Evolutionary conservation across 2,888 invertebrate genomes (phyloP).

Genomic region (Spatulosminthurus flaviceps): DNA sequence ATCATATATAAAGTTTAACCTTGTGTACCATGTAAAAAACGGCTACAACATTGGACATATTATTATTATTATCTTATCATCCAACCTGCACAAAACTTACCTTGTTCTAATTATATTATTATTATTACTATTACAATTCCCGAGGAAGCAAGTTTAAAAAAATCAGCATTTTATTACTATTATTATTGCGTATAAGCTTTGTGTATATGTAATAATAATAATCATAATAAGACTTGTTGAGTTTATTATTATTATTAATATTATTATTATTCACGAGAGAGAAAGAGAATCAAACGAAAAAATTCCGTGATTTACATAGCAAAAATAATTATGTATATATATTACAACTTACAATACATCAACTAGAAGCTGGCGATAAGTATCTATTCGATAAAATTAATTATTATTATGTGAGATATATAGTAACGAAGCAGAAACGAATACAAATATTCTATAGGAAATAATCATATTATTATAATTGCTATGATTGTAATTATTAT

Average conservation of each 20-base stretch:
- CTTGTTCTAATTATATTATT: neutral
- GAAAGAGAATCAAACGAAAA: conserved; percentile 18
- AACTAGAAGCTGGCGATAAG: conserved; percentile 13
- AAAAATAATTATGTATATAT: conserved; percentile 7
- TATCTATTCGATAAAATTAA: conserved; percentile 3
- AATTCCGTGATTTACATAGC: conserved; percentile 13
- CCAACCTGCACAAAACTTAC: conserved; percentile 2
- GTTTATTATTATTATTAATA: no score
- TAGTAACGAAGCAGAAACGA: neutral
- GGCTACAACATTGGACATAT: conserved; percentile 5
- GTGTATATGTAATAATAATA: neutral
- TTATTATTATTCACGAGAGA: conserved; percentile 1
- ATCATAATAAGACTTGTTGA: neutral
- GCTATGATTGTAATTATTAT: neutral
- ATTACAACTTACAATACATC: neutral
- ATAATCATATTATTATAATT: conserved; percentile 5
- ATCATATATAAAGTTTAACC: conserved; percentile 33
- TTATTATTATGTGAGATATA: conserved; percentile 2
- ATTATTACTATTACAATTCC: neutral
- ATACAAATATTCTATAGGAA: conserved; percentile 4
- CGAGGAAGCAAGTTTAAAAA: neutral
- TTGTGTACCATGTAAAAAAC: conserved; percentile 34
- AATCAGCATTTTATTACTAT: neutral
- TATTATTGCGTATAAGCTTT: conserved; percentile 5
- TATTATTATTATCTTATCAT: conserved; percentile 6